A percentile compares a stretch with the other conserved stretches of the same genome.
Evolutionary conservation across 2,888 invertebrate genomes (phyloP).

Genomic region (Limulus polyphemus): DNA sequence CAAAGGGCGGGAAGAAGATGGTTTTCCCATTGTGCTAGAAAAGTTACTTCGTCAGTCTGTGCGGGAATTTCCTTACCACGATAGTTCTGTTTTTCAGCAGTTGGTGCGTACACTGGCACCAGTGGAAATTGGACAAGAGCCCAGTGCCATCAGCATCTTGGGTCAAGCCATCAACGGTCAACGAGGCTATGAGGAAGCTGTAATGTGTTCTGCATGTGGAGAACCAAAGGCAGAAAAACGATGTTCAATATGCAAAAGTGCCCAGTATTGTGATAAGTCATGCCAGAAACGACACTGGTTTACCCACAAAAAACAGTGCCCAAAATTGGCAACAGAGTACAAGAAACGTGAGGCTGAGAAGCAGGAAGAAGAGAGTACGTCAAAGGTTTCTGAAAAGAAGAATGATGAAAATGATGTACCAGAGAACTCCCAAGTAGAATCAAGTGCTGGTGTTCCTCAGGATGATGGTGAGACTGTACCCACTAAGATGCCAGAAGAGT

Average conservation of each 20-base stretch:
- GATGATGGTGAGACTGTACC: too few species aligned
- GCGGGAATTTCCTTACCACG: slow-evolving; percentile 76
- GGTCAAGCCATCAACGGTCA: slow-evolving; percentile 77
- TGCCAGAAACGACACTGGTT: slow-evolving; percentile 73
- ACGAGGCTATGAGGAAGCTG: slow-evolving; percentile 40
- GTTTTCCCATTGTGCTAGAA: slow-evolving; percentile 46
- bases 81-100: slow-evolving; percentile 78
- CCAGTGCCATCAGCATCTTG: slow-evolving; percentile 56
- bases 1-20: slow-evolving; percentile 46
- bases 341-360: background rate
- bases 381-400: too few species aligned
- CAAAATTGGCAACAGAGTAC: slow-evolving; percentile 6
- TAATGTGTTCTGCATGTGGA: slow-evolving; percentile 59
- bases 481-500: too few species aligned
- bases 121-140: slow-evolving; percentile 50
- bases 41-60: slow-evolving; percentile 69
- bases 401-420: too few species aligned
- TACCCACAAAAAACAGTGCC: slow-evolving; percentile 38
- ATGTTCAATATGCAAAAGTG: slow-evolving; percentile 85
- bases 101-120: slow-evolving; percentile 39
- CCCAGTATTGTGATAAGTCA: slow-evolving; percentile 83
- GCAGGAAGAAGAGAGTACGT: background rate
- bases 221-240: slow-evolving; percentile 81
- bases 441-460: too few species aligned
- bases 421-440: too few species aligned